Base-by-base conservation (phyloP, 2,113 vertebrate genomes). In the Brachionichthys hirsutus region DNA sequence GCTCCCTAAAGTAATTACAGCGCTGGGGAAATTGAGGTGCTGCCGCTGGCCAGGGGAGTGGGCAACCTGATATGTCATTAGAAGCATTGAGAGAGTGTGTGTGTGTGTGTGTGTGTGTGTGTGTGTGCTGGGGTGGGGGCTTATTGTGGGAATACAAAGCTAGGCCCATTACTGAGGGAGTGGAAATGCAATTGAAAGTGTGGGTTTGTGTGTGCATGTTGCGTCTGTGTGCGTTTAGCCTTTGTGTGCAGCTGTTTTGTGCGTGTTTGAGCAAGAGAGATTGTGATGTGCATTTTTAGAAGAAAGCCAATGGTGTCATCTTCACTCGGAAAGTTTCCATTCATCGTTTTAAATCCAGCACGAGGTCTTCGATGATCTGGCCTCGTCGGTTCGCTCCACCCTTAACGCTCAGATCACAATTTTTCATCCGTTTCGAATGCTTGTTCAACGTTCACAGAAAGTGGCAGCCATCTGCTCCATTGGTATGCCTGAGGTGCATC, bases 1-100 rank as follows among this genome's bases (percentile, higher is more conserved):
- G 75, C 82, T 89, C 87, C 87, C 88, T 90, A 88, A 91, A 89
- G 90, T 87, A 92, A 91, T 92, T 90, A 91, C 81, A 83, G 78
- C 70, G 44, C 78, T 70, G 80, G 81, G 84, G 81, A 87, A 86
- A 86, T 83, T 81, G 84, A 87, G 80, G 85, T 82, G 81, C 80
- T 63, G 74, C 78, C 12, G 56, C 73, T 78, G 70, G 73, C 78
- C n/a, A 63, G 79, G 78, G 78, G 78, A 80, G 13, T 62, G 73
- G 74, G 85, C 68, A 90, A 92, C 89, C 87, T 70, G 89, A 91
- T 91, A 91, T 84, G 84, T 87, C 87, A 89, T 91, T 92, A 91
- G 82, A 81, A 71, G 52, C 24, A 30, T 30, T 56, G 22, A 30
- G 40, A 44, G 64, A 45, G 67, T 58, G 51, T 40, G 49, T 53